These are phyloP conservation scores for Sturnus vulgaris DNA, from an alignment of 2,113 vertebrate species.

Conservation along the genomic window DNA sequence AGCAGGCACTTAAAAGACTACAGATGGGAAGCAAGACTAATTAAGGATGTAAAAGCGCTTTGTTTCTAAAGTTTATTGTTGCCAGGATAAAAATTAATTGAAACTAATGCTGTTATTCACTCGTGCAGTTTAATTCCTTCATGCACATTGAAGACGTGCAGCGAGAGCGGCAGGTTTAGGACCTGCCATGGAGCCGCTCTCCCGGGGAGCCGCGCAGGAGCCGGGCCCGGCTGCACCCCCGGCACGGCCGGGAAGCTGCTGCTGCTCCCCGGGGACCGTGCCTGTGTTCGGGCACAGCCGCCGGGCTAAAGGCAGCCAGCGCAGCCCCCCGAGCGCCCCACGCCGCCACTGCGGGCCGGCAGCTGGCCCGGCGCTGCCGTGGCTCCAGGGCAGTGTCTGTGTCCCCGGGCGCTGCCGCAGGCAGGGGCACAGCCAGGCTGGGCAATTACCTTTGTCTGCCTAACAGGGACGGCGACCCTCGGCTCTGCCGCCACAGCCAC, in stretches of 20 bases:
- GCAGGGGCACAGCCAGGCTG: neutral
- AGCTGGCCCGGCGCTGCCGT: neutral
- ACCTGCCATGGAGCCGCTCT: constrained; percentile 11
- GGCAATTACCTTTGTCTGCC: constrained; percentile 34
- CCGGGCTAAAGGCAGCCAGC: rapidly evolving
- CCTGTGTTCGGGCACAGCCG: neutral
- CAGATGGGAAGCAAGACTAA: constrained; percentile 80
- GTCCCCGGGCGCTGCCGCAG: neutral
- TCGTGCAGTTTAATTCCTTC: constrained; percentile 77
- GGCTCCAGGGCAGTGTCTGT: neutral
- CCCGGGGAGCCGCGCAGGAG: neutral
- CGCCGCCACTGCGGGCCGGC: neutral
- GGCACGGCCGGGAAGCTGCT: neutral
- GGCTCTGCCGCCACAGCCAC: neutral
- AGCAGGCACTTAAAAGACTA: constrained; percentile 71
- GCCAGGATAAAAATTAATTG: constrained; percentile 79
- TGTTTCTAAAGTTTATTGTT: constrained; percentile 83
- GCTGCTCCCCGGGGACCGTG: neutral
- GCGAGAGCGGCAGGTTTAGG: constrained; percentile 58
- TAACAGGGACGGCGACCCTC: neutral
- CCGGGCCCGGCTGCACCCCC: neutral
- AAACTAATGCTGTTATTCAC: constrained; percentile 79
- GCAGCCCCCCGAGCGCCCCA: neutral
- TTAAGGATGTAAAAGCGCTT: constrained; percentile 80
- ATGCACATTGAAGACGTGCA: constrained; percentile 61